phyloP scores from a whole-genome alignment of 2,113 vertebrate genomes.

The Galbula dea region DNA sequence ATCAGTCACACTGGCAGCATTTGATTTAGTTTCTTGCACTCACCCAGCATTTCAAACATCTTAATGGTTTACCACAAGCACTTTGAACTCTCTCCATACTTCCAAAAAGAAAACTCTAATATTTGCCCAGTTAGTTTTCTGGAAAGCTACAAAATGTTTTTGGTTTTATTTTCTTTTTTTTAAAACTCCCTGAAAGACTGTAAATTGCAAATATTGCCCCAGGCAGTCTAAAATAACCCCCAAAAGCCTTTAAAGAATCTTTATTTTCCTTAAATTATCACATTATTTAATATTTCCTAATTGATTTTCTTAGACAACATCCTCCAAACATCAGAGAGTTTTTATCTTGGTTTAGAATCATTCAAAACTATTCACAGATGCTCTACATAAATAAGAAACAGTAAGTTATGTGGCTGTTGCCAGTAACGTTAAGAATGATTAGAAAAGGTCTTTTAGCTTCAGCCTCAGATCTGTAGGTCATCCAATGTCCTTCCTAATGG shows the following conservation, averaged over 20 bases:
- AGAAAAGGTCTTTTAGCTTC: conserved; percentile 39
- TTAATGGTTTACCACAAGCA: not conserved
- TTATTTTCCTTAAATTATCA: not conserved
- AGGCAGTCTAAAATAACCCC: not conserved
- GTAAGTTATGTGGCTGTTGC: not conserved
- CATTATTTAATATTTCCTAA: conserved; percentile 11
- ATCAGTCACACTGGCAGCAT: not conserved
- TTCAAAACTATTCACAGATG: conserved; percentile 26
- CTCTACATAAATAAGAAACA: not conserved
- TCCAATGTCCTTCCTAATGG: conserved; percentile 58
- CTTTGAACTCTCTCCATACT: not conserved
- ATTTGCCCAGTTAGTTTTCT: not conserved
- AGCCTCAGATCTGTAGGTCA: conserved; percentile 53
- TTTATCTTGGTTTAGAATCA: not conserved
- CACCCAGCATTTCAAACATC: not conserved
- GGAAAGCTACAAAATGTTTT: not conserved
- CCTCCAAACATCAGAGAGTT: not conserved
- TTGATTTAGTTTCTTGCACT: not conserved
- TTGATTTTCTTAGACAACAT: conserved; percentile 7
- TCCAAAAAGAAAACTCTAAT: not conserved
- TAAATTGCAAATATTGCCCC: not conserved
- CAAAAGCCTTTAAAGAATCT: not conserved
- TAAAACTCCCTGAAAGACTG: not conserved
- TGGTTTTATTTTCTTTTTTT: too few relatives aligned
- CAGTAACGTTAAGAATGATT: conserved; percentile 24